Conservation (phyloP, 1,140 invertebrate genomes). For the Zaprionus ghesquierei region DNA sequence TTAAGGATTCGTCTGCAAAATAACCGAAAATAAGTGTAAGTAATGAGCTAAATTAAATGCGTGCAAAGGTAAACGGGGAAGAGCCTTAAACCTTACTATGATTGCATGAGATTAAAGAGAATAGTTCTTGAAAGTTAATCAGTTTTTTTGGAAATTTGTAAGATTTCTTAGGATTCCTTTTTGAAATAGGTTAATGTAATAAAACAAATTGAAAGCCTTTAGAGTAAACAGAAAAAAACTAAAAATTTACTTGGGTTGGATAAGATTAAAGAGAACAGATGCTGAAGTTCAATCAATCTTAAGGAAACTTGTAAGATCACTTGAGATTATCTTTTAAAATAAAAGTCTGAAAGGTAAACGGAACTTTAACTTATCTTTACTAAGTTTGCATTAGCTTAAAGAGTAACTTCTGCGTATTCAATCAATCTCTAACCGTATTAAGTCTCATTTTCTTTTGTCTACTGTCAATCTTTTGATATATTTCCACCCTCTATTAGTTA, state of each 20-base stretch:
- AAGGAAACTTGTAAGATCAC: no score
- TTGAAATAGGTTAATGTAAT: not conserved
- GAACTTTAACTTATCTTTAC: no score
- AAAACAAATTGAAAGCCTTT: not conserved
- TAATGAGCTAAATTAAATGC: not conserved
- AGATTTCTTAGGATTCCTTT: not conserved
- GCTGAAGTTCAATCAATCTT: no score
- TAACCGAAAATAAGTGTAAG: not conserved
- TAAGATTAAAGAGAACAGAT: not conserved
- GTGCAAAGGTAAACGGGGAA: not conserved
- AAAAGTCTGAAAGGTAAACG: no score
- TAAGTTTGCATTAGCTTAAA: not conserved
- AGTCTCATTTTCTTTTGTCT: not conserved
- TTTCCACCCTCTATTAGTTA: not conserved
- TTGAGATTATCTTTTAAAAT: no score
- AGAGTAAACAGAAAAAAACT: not conserved
- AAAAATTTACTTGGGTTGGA: not conserved
- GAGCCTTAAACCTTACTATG: not conserved
- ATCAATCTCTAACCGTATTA: not conserved
- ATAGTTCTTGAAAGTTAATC: not conserved
- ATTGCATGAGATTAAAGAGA: not conserved
- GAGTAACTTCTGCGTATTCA: not conserved
- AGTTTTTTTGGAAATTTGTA: not conserved
- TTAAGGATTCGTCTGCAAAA: constrained; percentile 6
- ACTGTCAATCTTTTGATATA: not conserved